A percentile compares a stretch with the other conserved stretches of the same genome.
Conservation (phyloP, 2,797 vertebrate genomes). For the Octomys mimax region DNA sequence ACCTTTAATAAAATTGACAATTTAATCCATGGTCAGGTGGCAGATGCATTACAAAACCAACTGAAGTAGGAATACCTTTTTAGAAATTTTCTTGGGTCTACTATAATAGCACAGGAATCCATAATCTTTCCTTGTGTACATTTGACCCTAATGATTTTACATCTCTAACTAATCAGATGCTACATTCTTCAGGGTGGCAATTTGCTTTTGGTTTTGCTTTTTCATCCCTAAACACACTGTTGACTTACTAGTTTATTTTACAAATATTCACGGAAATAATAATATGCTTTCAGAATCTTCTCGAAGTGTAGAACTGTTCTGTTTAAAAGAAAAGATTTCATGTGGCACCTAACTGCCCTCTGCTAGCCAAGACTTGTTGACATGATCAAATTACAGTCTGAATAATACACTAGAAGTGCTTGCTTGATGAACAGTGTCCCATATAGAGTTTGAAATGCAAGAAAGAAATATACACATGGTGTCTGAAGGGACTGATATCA, state of each 20-base stretch:
- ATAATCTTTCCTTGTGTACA: background rate
- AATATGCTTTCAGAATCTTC: background rate
- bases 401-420: slow-evolving; percentile 85
- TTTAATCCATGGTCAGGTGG: slow-evolving; percentile 57
- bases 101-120: background rate
- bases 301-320: slow-evolving; percentile 55
- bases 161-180: background rate
- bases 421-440: slow-evolving; percentile 83
- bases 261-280: background rate
- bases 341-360: slow-evolving; percentile 79
- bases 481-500: slow-evolving; percentile 73
- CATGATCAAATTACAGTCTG: slow-evolving; percentile 75
- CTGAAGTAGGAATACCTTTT: slow-evolving; percentile 52
- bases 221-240: background rate
- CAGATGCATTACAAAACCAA: slow-evolving; percentile 46
- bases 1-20: slow-evolving; percentile 66
- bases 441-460: slow-evolving; percentile 73
- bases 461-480: slow-evolving; percentile 1
- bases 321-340: slow-evolving; percentile 75
- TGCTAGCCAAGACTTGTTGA: slow-evolving; percentile 62
- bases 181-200: background rate
- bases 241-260: slow-evolving; percentile 17
- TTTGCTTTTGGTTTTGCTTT: background rate
- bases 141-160: background rate
- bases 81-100: slow-evolving; percentile 20